Percentiles rank a stretch among this genome's conserved stretches.
Evolutionary conservation across 1,140 invertebrate genomes (phyloP).

Genomic region (Varroa destructor): DNA sequence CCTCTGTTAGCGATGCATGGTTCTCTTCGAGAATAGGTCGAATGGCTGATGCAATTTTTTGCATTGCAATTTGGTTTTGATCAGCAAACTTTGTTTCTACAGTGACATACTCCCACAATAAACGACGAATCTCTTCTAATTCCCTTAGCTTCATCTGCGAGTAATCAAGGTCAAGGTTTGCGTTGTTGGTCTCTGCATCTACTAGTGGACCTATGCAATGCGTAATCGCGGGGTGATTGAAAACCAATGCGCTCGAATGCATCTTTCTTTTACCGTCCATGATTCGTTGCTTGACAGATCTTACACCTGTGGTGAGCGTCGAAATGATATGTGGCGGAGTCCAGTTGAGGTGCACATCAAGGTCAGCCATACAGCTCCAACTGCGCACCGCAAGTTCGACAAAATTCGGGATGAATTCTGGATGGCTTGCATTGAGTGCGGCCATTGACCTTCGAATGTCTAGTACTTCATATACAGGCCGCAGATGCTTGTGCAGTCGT

Average conservation of each 20-base stretch:
- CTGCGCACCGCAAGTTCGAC: not conserved
- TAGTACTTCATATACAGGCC: not conserved
- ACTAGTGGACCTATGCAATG: not conserved
- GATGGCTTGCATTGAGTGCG: not conserved
- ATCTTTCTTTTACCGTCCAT: not conserved
- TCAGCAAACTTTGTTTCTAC: not conserved
- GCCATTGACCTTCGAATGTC: not conserved
- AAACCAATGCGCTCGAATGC: slow-evolving; percentile 10
- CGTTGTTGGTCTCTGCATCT: not conserved
- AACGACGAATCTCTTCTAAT: slow-evolving; percentile 7
- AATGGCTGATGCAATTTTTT: not conserved
- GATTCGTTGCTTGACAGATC: not conserved
- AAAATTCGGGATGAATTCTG: slow-evolving; percentile 1
- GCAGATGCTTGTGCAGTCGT: slow-evolving; percentile 5
- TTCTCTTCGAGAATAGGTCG: not conserved
- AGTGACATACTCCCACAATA: not conserved
- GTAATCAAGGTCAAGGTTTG: slow-evolving; percentile 10
- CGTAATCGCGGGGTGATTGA: slow-evolving; percentile 1
- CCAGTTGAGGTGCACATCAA: slow-evolving; percentile 4
- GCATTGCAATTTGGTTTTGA: not conserved
- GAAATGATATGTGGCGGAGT: slow-evolving; percentile 8
- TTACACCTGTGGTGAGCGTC: not conserved
- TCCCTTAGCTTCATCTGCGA: slow-evolving; percentile 11
- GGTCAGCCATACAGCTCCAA: slow-evolving; percentile 5
- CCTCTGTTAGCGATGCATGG: not conserved